Evolutionary conservation across 2,797 vertebrate genomes (phyloP), one percentile per base, ranked within the genome.

Genomic region (Macropus fuliginosus): DNA sequence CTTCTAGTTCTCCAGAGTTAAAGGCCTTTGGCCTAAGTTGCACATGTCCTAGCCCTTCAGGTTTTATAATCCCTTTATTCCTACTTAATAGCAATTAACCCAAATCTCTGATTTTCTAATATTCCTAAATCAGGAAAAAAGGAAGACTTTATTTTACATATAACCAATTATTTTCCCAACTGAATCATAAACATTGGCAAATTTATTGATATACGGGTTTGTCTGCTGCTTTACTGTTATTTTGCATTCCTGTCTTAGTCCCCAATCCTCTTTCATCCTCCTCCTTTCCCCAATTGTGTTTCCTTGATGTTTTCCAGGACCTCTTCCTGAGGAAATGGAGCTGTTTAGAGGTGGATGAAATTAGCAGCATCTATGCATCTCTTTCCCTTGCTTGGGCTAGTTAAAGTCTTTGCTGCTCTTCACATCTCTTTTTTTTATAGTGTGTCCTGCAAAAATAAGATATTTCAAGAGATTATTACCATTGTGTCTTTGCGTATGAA

Each of bases 41-140:
- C 34, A n/a, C 14, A 4, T 93, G 50, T 1, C 27, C 96, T 95
- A 14, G 46, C 18, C 90, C 91, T 97, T 56, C 46, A 91, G 6
- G 21, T 62, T 93, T 95, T 92, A 57, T 93, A 95, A 96, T 95
- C 40, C 74, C 4, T 90, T 96, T 91, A 34, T 93, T 95, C 13
- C 52, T 92, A 21, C 40, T 95, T 24, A 81, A 2, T 46, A 81
- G 18, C 21, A 46, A 27, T 24, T 46, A 46, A 46, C 50, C 6
- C 55, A 94, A 34, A 11, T 81, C 8, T 81, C 55, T 40, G 8
- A n/a, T 50, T 92, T 93, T 94, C 54, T 54, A 74, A 14, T 95
- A 54, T 94, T 95, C n/a, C 8, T 81, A 40, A 81, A 4, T 46
- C 8, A 81, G n/a, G 13, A 66, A 66, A 34, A 40, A 18, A 74